Percentiles rank a stretch among this genome's conserved stretches.
Evolutionary conservation across 2,797 vertebrate species (phyloP).

Genomic region (Buceros bicornis): DNA sequence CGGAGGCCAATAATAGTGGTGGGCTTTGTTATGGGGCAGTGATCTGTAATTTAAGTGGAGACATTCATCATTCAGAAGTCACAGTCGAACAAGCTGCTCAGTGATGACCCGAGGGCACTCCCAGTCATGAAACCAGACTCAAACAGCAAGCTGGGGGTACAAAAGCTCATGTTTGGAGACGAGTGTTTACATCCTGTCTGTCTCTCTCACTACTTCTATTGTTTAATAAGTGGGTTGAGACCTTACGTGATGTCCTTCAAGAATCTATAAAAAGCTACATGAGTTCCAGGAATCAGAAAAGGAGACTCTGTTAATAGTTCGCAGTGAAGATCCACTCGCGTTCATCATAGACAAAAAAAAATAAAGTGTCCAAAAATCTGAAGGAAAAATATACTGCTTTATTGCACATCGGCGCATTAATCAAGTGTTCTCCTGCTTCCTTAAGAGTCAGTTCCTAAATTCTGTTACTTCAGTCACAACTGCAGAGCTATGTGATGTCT

Average conservation of each 20-base stretch:
- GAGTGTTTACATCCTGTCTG: slow-evolving; percentile 17
- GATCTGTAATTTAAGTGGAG: slow-evolving; percentile 60
- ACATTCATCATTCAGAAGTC: slow-evolving; percentile 64
- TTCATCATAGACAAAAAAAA: not conserved
- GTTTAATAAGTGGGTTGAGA: slow-evolving; percentile 35
- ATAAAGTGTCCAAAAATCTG: not conserved
- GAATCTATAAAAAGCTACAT: not conserved
- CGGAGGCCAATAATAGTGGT: not conserved
- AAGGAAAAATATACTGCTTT: not conserved
- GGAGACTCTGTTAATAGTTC: not conserved
- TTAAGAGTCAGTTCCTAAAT: not conserved
- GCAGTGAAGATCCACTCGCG: not conserved
- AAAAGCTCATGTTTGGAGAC: slow-evolving; percentile 1
- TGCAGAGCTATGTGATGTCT: not conserved
- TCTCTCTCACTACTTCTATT: not conserved
- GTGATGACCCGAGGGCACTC: slow-evolving; percentile 44
- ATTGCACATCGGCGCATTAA: not conserved
- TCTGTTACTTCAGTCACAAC: not conserved
- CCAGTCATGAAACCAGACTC: slow-evolving; percentile 28
- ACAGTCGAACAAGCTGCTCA: slow-evolving; percentile 39
- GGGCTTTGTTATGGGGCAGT: slow-evolving; percentile 31
- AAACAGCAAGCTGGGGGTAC: slow-evolving; percentile 24
- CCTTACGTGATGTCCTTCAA: not conserved
- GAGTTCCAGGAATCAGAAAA: not conserved
- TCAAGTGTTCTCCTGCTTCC: not conserved